Conservation (phyloP, 2,797 vertebrate species). For the Neosalanx taihuensis region DNA sequence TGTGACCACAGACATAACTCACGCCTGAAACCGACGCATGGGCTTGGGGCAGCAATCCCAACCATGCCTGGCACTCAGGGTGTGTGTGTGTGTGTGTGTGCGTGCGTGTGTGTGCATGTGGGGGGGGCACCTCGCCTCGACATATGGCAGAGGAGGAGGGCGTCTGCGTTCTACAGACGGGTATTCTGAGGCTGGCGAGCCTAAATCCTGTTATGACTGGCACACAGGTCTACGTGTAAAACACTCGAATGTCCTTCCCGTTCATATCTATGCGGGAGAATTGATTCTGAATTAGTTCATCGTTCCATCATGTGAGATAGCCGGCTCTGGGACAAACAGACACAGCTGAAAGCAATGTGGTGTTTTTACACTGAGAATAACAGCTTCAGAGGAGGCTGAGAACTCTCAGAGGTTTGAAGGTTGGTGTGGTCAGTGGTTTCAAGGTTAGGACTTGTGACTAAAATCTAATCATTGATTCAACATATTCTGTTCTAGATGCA, state of each 20-base stretch:
- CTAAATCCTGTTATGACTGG: constrained; percentile 6
- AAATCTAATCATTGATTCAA: neutral
- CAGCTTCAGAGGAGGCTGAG: neutral
- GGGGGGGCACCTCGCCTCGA: constrained; percentile 60
- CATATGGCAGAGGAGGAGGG: constrained; percentile 48
- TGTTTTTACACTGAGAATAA: neutral
- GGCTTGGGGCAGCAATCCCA: constrained; percentile 64
- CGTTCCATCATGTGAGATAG: neutral
- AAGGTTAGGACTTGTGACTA: no score
- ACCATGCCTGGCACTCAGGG: constrained; percentile 64
- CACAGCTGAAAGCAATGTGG: neutral
- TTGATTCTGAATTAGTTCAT: neutral
- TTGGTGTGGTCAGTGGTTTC: no score
- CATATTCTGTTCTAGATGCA: no score
- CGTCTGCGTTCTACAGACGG: constrained; percentile 43
- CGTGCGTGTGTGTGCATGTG: constrained; percentile 29
- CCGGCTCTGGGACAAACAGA: neutral
- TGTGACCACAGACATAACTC: constrained; percentile 50
- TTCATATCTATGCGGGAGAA: constrained; percentile 6
- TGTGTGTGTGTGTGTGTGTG: constrained; percentile 52
- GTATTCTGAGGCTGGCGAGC: constrained; percentile 7
- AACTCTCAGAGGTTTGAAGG: no score
- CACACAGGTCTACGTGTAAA: neutral
- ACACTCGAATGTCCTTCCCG: neutral
- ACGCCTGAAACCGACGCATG: constrained; percentile 51